Evolutionary conservation across 1,140 invertebrate genomes (phyloP).

Genomic region (Hydropsyche tenuis): DNA sequence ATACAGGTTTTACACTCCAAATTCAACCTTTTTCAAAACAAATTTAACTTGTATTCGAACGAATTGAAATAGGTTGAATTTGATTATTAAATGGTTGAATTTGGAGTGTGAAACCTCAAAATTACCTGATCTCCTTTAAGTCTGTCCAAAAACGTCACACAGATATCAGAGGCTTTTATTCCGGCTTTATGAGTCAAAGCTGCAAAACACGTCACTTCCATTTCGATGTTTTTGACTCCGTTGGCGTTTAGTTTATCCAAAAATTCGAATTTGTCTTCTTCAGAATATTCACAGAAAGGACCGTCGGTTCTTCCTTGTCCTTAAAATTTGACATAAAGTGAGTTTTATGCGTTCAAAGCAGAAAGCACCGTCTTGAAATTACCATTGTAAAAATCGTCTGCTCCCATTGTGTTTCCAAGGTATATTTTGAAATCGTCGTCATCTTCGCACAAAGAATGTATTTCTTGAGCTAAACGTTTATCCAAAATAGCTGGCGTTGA

Average conservation of each 20-base stretch:
- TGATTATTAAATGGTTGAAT: too few species aligned
- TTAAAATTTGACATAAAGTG: slow-evolving; percentile 48
- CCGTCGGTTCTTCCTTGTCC: slow-evolving; percentile 91
- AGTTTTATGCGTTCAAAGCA: too few species aligned
- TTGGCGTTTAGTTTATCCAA: slow-evolving; percentile 70
- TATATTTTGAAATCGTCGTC: slow-evolving; percentile 74
- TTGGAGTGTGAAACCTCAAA: slow-evolving; percentile 19
- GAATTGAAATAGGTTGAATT: too few species aligned
- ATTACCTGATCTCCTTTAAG: slow-evolving; percentile 90
- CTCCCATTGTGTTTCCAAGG: slow-evolving; percentile 88
- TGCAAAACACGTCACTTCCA: slow-evolving; percentile 92
- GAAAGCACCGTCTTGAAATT: too few species aligned
- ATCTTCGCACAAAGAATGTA: slow-evolving; percentile 69
- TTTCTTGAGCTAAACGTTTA: slow-evolving; percentile 54
- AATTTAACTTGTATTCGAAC: too few species aligned
- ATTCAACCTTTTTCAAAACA: too few species aligned
- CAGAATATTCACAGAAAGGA: slow-evolving; percentile 89
- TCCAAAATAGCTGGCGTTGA: slow-evolving; percentile 56
- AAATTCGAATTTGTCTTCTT: slow-evolving; percentile 85
- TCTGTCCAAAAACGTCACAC: slow-evolving; percentile 88
- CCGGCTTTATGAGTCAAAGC: slow-evolving; percentile 87
- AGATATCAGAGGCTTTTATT: slow-evolving; percentile 86
- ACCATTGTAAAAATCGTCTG: slow-evolving; percentile 97
- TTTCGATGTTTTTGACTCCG: slow-evolving; percentile 95
- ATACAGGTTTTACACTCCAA: neutral